Evolutionary conservation across 2,113 vertebrate genomes (phyloP).

Genomic region (Phylloscopus trochiloides): DNA sequence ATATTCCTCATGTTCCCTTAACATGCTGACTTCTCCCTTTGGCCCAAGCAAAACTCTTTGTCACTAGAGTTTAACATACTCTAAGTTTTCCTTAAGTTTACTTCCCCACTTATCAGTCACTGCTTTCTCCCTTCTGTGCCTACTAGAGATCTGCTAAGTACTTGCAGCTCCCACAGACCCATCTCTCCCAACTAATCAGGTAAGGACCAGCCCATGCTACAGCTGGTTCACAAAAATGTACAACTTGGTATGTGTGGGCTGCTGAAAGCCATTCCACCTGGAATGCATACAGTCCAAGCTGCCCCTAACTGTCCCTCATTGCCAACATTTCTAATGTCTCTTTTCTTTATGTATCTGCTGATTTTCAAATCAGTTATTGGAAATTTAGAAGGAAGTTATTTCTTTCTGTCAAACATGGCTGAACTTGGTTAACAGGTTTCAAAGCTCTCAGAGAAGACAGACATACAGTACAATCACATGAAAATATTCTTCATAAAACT

Average conservation of each 20-base stretch:
- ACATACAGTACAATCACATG: background rate
- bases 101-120: background rate
- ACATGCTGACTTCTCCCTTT: background rate
- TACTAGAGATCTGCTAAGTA: background rate
- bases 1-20: background rate
- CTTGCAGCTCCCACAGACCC: background rate
- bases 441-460: background rate
- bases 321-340: background rate
- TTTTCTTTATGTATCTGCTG: background rate
- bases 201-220: rapidly evolving
- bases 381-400: background rate
- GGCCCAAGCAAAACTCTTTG: background rate
- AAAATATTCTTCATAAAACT: background rate
- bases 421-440: background rate
- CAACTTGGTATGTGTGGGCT: rapidly evolving
- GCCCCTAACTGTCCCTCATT: background rate
- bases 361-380: background rate
- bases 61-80: background rate
- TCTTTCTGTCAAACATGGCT: background rate
- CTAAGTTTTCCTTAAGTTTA: background rate
- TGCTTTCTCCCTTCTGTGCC: background rate
- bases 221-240: rapidly evolving
- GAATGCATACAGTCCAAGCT: background rate
- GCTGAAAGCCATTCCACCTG: background rate
- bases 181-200: background rate